These are phyloP conservation scores for Tiaroga cobitis DNA, from an alignment of 2,797 vertebrate genomes.

Conservation along the genomic window DNA sequence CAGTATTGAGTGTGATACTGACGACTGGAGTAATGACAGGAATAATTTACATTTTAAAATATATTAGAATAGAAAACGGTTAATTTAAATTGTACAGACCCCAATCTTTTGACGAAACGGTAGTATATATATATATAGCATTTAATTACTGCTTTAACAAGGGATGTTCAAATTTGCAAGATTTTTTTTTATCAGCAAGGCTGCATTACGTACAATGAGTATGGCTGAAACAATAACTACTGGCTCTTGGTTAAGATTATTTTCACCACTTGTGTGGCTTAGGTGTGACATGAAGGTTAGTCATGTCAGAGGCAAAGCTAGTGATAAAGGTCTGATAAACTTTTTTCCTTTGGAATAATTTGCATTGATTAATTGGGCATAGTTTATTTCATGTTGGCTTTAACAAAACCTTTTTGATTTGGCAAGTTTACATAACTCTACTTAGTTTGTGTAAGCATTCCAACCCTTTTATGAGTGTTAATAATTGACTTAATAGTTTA, in stretches of 20 bases:
- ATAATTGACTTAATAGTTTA: conserved; percentile 38
- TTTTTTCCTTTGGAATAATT: background rate
- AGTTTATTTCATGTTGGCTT: background rate
- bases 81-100: background rate
- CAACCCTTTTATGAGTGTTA: conserved; percentile 17
- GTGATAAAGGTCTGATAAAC: background rate
- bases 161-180: too few species aligned
- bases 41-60: background rate
- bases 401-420: background rate
- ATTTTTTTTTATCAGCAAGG: background rate
- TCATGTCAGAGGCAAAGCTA: conserved; percentile 3
- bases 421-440: background rate
- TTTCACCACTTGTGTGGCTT: background rate
- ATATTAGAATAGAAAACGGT: background rate
- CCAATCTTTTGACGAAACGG: background rate
- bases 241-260: background rate
- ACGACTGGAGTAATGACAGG: background rate
- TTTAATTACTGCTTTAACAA: background rate
- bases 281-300: background rate
- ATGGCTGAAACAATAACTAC: background rate
- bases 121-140: background rate
- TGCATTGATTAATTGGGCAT: conserved; percentile 7
- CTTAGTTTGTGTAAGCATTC: conserved; percentile 19
- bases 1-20: background rate
- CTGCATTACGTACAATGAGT: background rate